A percentile compares a stretch with the other conserved stretches of the same genome.
Conservation (phyloP, 2,113 vertebrate species). For the Oxyruncus cristatus region DNA sequence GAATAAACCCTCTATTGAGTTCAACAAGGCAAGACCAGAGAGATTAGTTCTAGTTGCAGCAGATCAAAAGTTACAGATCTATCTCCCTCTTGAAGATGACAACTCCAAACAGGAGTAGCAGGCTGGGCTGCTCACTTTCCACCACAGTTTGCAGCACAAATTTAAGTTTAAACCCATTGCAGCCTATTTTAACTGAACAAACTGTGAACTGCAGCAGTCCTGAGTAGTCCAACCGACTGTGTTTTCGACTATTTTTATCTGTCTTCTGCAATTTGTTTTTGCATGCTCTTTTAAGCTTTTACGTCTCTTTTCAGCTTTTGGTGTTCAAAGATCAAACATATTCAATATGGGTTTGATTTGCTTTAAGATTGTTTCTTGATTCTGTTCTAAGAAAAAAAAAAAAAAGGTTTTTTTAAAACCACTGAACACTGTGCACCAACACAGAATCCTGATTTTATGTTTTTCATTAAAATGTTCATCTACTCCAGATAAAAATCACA, state of each 20-base stretch:
- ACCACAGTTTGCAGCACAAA: neutral
- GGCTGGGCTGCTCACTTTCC: neutral
- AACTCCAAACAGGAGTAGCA: neutral
- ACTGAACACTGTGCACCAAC: neutral
- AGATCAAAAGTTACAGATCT: neutral
- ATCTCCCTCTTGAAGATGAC: neutral
- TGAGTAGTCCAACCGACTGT: neutral
- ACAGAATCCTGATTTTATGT: neutral
- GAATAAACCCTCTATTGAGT: neutral
- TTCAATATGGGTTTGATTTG: neutral
- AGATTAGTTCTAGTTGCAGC: neutral
- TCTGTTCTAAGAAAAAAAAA: neutral
- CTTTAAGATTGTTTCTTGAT: neutral
- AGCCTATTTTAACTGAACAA: neutral
- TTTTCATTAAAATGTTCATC: conserved; percentile 31
- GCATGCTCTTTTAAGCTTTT: neutral
- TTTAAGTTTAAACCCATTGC: neutral
- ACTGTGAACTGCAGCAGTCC: neutral
- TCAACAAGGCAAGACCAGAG: neutral
- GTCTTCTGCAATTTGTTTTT: neutral
- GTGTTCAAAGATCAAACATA: neutral
- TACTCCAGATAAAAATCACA: conserved; percentile 19
- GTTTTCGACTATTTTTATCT: neutral
- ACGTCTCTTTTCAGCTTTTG: neutral
- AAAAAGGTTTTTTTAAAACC: neutral